Base-by-base conservation (phyloP, 1,140 invertebrate species). In the Heliconius himera region DNA sequence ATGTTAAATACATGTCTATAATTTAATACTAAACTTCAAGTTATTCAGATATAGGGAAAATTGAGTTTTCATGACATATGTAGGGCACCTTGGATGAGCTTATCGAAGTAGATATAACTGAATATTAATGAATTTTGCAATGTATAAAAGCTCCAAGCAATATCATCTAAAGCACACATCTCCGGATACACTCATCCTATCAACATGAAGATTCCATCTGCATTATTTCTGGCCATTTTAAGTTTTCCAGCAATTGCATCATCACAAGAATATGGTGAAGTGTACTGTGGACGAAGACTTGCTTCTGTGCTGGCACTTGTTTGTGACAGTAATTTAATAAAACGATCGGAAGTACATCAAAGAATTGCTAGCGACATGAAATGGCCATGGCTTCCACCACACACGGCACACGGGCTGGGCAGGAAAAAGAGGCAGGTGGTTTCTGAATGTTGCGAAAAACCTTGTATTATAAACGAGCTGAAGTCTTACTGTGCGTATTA, bases 361-460 rank as follows among this genome's bases (percentile, higher is more conserved):
- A 54, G 51, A 4, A 54, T 54, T 54, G 16, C 18, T 8, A 54
- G 51, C 18, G 76, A 82, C 5, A 38, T 66, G 49, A 54, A 72
- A 46, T 84, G 81, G 73, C 85, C 83, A 8, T 84, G 82, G 78
- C 79, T 84, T 20, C 33, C 78, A 9, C 72, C 56, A n/a, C 76
- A 82, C n/a, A 78, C 70, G 60, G 83, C 83, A 18, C 82, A 41
- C 36, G 70, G 79, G 29, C 73, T 83, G 70, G 77, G 80, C 73
- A 80, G 82, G 22, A 75, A 80, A 13, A 86, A 84, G 77, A 76
- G 85, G 41, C 85, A 86, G 75, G 82, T 86, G 36, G 85, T 84
- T n/a, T 56, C 79, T 33, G 84, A 85, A 73, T 85, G 84, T 72
- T 85, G 84, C 46, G 83, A 85, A 0, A 85, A 85, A 41, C 83